These are phyloP conservation scores for Pygocentrus nattereri DNA, from an alignment of 2,797 vertebrate species.

Conservation along the genomic window DNA sequence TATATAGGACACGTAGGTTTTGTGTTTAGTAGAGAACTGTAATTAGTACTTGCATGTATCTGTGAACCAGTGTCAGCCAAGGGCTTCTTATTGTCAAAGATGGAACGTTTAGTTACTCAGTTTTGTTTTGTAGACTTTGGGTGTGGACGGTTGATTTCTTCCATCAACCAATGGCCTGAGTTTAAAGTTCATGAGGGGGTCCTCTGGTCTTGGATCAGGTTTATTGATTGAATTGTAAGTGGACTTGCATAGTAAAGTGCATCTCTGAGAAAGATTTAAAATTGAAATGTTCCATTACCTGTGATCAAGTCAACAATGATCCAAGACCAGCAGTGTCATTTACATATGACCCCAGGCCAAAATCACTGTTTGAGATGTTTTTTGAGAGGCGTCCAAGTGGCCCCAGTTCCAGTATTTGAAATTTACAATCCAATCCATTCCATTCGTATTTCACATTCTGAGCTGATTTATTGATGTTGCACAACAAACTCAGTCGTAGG, in stretches of 20 bases:
- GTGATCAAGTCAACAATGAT: background rate
- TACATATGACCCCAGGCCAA: constrained; percentile 5
- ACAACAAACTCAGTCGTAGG: constrained; percentile 31
- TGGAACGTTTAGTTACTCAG: background rate
- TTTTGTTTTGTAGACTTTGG: constrained; percentile 22
- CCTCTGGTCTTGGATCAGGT: constrained; percentile 7
- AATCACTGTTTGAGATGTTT: constrained; percentile 1
- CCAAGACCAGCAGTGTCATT: constrained; percentile 13
- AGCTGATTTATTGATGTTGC: constrained; percentile 12
- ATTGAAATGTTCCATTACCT: background rate
- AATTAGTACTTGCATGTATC: constrained; percentile 55
- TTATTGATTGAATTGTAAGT: background rate
- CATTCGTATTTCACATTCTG: background rate
- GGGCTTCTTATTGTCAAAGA: constrained; percentile 15
- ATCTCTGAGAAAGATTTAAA: background rate
- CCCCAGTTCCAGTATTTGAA: background rate
- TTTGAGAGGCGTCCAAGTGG: constrained; percentile 13
- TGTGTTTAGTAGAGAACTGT: constrained; percentile 56
- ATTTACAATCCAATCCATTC: constrained; percentile 21
- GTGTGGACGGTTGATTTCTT: constrained; percentile 19
- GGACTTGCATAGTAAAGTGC: background rate
- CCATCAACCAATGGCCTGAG: constrained; percentile 4
- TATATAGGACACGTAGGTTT: constrained; percentile 26
- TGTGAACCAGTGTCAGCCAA: constrained; percentile 52
- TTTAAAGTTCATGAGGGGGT: background rate